These are phyloP conservation scores for Mythimna lalbum DNA, from an alignment of 2,888 invertebrate species.

Conservation along the genomic window DNA sequence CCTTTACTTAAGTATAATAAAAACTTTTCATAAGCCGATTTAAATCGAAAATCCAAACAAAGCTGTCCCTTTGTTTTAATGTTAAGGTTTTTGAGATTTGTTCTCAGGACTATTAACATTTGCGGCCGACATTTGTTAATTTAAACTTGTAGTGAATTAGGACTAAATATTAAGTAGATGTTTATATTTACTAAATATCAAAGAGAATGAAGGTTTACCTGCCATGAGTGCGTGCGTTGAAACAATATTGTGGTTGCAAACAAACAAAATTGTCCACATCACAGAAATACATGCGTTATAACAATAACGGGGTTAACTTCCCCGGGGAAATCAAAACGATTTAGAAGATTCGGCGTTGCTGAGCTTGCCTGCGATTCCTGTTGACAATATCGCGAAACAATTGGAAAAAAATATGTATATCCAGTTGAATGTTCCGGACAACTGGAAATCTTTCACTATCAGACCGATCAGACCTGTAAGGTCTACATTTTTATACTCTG, in stretches of 20 bases:
- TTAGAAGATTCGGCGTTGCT: slow-evolving; percentile 65
- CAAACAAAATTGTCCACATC: slow-evolving; percentile 35
- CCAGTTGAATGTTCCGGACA: background rate
- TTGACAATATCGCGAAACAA: slow-evolving; percentile 40
- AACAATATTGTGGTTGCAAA: slow-evolving; percentile 16
- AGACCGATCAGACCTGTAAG: too few species aligned
- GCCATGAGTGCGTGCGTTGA: background rate
- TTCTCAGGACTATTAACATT: slow-evolving; percentile 59
- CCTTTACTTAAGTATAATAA: slow-evolving; percentile 52
- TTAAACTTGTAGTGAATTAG: slow-evolving; percentile 9
- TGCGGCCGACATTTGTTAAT: slow-evolving; percentile 46
- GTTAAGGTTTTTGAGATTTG: slow-evolving; percentile 65
- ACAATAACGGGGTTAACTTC: slow-evolving; percentile 58
- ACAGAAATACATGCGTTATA: slow-evolving; percentile 54
- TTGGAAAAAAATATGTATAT: slow-evolving; percentile 26
- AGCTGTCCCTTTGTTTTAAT: slow-evolving; percentile 68
- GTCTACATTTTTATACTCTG: background rate
- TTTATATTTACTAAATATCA: background rate
- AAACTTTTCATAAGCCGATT: slow-evolving; percentile 72
- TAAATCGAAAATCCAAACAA: slow-evolving; percentile 69
- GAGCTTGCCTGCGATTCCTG: slow-evolving; percentile 39
- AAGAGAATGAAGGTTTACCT: background rate
- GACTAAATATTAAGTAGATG: background rate
- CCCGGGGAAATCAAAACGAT: slow-evolving; percentile 73
- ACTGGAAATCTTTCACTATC: slow-evolving; percentile 15